phyloP scores from a whole-genome alignment of 1,140 invertebrate genomes.

The Rhyzopertha dominica region DNA sequence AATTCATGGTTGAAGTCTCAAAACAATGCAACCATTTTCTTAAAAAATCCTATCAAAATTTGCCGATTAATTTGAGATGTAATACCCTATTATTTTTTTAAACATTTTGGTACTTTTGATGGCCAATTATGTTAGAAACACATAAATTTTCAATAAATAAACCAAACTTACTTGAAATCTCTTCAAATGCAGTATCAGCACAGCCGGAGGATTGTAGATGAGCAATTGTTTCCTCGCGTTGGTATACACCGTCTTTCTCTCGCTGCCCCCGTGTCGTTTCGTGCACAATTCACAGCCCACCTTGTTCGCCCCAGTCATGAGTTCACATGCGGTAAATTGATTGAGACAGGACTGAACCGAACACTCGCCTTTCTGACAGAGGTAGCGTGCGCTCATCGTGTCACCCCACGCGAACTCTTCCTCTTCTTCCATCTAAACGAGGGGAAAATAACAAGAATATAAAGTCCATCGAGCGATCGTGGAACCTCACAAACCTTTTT shows the following conservation, averaged over 20 bases:
- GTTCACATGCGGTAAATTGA: slow-evolving; percentile 84
- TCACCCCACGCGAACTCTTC: slow-evolving; percentile 46
- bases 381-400: slow-evolving; percentile 59
- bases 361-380: slow-evolving; percentile 70
- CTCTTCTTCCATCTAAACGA: slow-evolving; percentile 43
- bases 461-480: too few relatives aligned
- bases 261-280: slow-evolving; percentile 57
- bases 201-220: slow-evolving; percentile 82
- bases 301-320: slow-evolving; percentile 87
- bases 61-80: too few relatives aligned
- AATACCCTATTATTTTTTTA: too few relatives aligned
- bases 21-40: too few relatives aligned
- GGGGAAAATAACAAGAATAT: too few relatives aligned
- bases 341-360: slow-evolving; percentile 83
- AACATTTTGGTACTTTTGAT: too few relatives aligned
- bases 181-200: slow-evolving; percentile 93
- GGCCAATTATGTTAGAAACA: too few relatives aligned
- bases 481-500: too few relatives aligned
- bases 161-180: slow-evolving; percentile 64
- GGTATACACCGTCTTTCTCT: slow-evolving; percentile 75
- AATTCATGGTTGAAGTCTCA: too few relatives aligned
- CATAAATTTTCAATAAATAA: background rate
- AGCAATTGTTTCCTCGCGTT: slow-evolving; percentile 89
- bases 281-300: slow-evolving; percentile 90
- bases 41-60: too few relatives aligned